These are phyloP conservation scores for Stomatorhinus ivindoensis DNA, from an alignment of 2,113 vertebrate species.

Conservation along the genomic window DNA sequence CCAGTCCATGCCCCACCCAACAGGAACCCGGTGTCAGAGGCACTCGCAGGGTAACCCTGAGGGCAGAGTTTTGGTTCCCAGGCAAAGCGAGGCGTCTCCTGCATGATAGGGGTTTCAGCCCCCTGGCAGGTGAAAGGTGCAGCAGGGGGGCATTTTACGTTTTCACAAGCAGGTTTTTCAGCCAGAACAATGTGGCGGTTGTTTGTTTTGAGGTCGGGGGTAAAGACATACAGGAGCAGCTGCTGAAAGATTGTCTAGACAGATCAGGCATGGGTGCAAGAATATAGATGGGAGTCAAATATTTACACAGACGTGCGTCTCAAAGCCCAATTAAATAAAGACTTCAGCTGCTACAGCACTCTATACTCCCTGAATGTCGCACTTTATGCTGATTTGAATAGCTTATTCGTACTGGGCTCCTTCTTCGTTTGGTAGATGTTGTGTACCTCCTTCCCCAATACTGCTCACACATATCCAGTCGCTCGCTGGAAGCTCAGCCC, in stretches of 20 bases:
- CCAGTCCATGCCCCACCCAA: not conserved
- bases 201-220: conserved; percentile 19
- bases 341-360: not conserved
- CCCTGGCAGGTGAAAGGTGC: not conserved
- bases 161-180: not conserved
- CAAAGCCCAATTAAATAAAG: conserved; percentile 10
- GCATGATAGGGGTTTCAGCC: not conserved
- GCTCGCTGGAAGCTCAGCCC: not conserved
- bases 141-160: conserved; percentile 17
- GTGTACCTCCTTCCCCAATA: not conserved
- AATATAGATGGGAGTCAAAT: conserved; percentile 17
- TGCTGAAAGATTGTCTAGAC: conserved; percentile 21
- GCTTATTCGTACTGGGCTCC: not conserved
- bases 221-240: conserved; percentile 21
- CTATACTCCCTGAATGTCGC: too few relatives aligned
- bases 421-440: not conserved
- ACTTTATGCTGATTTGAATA: not conserved
- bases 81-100: not conserved
- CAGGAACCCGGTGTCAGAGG: not conserved
- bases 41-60: not conserved
- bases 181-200: not conserved
- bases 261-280: conserved; percentile 22
- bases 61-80: conserved; percentile 1
- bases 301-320: not conserved
- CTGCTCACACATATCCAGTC: not conserved